These are phyloP conservation scores for Hippocampus mohnikei DNA, from an alignment of 2,113 vertebrate genomes.

Conservation along the genomic window DNA sequence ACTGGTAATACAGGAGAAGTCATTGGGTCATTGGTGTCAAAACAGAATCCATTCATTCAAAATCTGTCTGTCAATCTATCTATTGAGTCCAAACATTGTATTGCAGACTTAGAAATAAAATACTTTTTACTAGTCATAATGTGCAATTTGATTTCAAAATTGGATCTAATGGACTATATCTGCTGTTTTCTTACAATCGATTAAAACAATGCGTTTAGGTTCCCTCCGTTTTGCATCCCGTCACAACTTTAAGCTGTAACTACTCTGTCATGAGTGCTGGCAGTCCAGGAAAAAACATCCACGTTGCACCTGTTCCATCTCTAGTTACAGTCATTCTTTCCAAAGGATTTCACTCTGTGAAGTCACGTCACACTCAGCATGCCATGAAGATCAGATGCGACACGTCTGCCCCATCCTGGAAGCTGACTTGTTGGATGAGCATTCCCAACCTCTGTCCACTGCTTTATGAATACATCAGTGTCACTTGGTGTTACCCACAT, in stretches of 20 bases:
- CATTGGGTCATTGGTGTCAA: not conserved
- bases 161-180: too few species aligned
- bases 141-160: too few species aligned
- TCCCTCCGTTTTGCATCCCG: not conserved
- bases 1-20: not conserved
- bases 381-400: not conserved
- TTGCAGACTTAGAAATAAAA: too few species aligned
- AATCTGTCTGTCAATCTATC: not conserved
- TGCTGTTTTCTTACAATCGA: too few species aligned
- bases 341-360: not conserved
- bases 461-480: not conserved
- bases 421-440: not conserved
- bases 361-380: not conserved
- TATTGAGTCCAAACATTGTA: too few species aligned
- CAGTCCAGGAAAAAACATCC: too few species aligned
- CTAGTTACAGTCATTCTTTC: slow-evolving; percentile 5
- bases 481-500: not conserved
- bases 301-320: not conserved
- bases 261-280: too few species aligned
- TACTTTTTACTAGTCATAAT: too few species aligned
- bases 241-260: not conserved
- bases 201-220: not conserved
- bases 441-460: not conserved
- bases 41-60: not conserved
- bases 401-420: not conserved